Evolutionary conservation across 2,888 invertebrate genomes (phyloP).

Genomic region (Thalpophila matura): DNA sequence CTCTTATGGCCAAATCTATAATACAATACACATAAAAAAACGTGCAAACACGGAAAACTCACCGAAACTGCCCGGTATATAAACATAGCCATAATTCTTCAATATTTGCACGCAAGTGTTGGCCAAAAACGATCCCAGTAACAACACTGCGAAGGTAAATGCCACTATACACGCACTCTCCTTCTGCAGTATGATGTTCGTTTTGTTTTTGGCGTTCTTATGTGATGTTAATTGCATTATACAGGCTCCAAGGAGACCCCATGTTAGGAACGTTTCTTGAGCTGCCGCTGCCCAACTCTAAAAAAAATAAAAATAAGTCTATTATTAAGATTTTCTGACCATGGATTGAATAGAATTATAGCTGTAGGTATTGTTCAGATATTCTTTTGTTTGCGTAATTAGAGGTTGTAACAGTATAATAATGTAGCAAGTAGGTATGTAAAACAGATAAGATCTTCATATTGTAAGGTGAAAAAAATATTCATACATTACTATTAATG

Average conservation of each 20-base stretch:
- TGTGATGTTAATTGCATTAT: constrained; percentile 95
- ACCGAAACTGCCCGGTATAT: constrained; percentile 97
- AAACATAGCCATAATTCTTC: constrained; percentile 93
- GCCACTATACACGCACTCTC: constrained; percentile 85
- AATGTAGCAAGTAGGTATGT: constrained; percentile 20
- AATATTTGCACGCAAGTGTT: constrained; percentile 96
- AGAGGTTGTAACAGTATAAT: constrained; percentile 28
- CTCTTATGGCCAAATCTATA: too few species aligned
- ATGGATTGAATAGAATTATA: constrained; percentile 25
- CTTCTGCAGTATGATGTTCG: constrained; percentile 82
- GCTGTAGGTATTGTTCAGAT: constrained; percentile 7
- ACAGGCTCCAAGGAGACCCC: constrained; percentile 96
- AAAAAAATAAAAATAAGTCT: constrained; percentile 33
- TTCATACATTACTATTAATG: constrained; percentile 93
- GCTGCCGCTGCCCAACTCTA: constrained; percentile 97
- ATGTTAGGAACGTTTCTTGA: constrained; percentile 96
- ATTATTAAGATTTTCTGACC: constrained; percentile 32
- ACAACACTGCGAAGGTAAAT: constrained; percentile 94
- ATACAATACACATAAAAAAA: background rate
- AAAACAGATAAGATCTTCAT: constrained; percentile 34
- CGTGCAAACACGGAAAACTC: constrained; percentile 73
- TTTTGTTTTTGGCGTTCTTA: constrained; percentile 93
- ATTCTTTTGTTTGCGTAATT: constrained; percentile 48
- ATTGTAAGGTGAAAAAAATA: constrained; percentile 26
- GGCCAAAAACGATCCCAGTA: constrained; percentile 95